Conservation (phyloP, 1,140 invertebrate species). For the Hypothenemus hampei region DNA sequence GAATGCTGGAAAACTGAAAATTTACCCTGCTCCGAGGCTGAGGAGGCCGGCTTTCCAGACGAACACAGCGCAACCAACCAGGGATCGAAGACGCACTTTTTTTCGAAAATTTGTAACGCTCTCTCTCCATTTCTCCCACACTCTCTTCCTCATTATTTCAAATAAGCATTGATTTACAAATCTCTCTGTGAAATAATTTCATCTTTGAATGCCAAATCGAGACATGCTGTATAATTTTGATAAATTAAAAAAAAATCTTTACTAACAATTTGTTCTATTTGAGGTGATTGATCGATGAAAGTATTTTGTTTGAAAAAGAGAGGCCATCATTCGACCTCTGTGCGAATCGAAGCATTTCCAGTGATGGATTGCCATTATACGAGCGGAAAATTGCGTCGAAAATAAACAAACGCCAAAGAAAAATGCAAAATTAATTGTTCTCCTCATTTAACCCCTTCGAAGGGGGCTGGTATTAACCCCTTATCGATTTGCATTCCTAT, state of each 20-base stretch:
- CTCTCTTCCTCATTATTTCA: too few relatives aligned
- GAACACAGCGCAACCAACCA: background rate
- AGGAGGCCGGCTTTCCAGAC: too few relatives aligned
- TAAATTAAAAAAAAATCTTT: background rate
- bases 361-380: constrained; percentile 19
- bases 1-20: background rate
- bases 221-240: background rate
- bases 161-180: too few relatives aligned
- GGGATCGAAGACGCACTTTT: background rate
- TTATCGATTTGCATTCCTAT: background rate
- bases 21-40: too few relatives aligned
- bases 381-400: constrained; percentile 1
- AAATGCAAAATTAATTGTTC: background rate
- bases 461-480: too few relatives aligned
- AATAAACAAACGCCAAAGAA: constrained; percentile 1
- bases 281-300: constrained; percentile 24
- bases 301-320: constrained; percentile 18
- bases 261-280: constrained; percentile 7
- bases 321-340: constrained; percentile 5
- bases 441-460: too few relatives aligned
- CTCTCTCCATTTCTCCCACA: too few relatives aligned
- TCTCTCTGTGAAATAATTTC: too few relatives aligned
- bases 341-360: constrained; percentile 11
- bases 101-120: too few relatives aligned
- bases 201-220: background rate